Evolutionary conservation across 2,888 invertebrate genomes (phyloP), one percentile per base, ranked within the genome.

Genomic region (Bunonema sp.): DNA sequence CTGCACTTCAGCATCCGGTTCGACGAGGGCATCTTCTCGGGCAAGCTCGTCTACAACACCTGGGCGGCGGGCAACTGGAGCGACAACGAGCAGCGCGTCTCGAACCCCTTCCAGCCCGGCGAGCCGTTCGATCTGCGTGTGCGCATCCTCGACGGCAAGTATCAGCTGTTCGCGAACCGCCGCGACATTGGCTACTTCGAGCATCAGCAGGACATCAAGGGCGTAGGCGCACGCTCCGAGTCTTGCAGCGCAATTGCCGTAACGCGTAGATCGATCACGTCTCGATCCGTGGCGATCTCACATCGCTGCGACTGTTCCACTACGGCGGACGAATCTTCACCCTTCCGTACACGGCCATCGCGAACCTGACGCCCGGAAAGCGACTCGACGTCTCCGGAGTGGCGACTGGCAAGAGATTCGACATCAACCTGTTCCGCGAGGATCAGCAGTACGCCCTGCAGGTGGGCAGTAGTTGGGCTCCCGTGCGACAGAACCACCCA

Each of bases 1-100:
- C 55, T 65, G 18, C 65, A 65, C 40, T 59, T 65, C 47, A 61
- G 60, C 21, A 64, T 62, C 38, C 49, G 64, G n/a, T 64, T 62
- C 43, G 58, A 60, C 24, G 64, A 64, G 42, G 62, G 55, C 15
- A 39, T 56, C 29, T 56, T 56, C 47, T 43, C 46, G 37, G 60
- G 62, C 41, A 63, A 61, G 40, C 46, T 65, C 40, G 59, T 66
- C 39, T 64, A 62, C 54, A 55, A 55, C 50, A 56, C 55, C 21
- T 61, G 57, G 47, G 37, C 56, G 38, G 50, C 60, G 36, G 59
- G 61, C 33, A 66, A 65, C 50, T 65, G 65, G 65, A 53, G 57
- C 26, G 60, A 57, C 18, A 48, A 57, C 28, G 65, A 65, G 46
- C 60, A 65, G 47, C 41, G 65, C 21, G 60, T 65, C 39, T 48